Evolutionary conservation across 2,797 vertebrate genomes (phyloP).

Genomic region (Craterocephalus amniculus): DNA sequence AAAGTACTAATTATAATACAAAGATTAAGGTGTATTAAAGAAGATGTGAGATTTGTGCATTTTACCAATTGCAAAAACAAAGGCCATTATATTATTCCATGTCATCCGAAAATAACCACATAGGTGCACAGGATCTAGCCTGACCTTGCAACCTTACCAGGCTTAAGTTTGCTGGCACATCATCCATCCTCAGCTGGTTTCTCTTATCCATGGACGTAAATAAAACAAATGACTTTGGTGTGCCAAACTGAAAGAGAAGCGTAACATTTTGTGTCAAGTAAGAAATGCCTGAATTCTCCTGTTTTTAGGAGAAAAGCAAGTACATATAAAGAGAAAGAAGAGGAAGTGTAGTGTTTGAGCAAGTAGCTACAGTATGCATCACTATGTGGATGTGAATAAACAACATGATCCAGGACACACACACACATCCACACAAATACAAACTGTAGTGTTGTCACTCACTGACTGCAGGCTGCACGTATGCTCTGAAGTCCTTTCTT

Average conservation of each 20-base stretch:
- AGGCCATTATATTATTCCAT: background rate
- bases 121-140: background rate
- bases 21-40: background rate
- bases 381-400: constrained; percentile 72
- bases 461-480: constrained; percentile 77
- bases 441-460: constrained; percentile 69
- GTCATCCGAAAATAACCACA: background rate
- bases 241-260: constrained; percentile 7
- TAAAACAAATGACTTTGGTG: background rate
- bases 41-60: background rate
- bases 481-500: constrained; percentile 78
- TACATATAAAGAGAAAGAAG: constrained; percentile 59
- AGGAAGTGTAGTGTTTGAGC: constrained; percentile 71
- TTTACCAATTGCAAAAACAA: background rate
- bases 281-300: constrained; percentile 39
- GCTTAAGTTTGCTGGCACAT: background rate
- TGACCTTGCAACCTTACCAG: background rate
- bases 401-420: constrained; percentile 44
- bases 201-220: background rate
- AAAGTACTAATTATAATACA: too few species aligned
- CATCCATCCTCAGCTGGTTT: background rate
- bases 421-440: constrained; percentile 32
- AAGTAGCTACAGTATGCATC: constrained; percentile 63
- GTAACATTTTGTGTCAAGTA: constrained; percentile 22
- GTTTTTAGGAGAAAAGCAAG: constrained; percentile 57